A percentile compares a stretch with the other conserved stretches of the same genome.
Conservation (phyloP, 2,888 invertebrate species). For the Pterostichus madidus region DNA sequence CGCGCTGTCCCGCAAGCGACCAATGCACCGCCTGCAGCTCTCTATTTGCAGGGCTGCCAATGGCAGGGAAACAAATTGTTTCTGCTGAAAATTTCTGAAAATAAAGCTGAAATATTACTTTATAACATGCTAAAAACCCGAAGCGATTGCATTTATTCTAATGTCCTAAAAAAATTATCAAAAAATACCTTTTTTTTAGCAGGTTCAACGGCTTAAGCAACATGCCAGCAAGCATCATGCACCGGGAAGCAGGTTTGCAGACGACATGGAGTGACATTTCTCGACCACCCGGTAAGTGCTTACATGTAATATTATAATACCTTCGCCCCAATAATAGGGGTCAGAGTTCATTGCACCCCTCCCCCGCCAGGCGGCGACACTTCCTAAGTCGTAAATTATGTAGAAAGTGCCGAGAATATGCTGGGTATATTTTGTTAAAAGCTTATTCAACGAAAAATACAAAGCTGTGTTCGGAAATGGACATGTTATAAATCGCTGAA, state of each 20-base stretch:
- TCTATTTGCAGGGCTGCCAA: too few relatives aligned
- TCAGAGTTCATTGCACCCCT: slow-evolving; percentile 38
- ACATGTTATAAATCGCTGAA: slow-evolving; percentile 37
- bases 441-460: slow-evolving; percentile 16
- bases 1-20: too few relatives aligned
- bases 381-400: slow-evolving; percentile 14
- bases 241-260: neutral
- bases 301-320: too few relatives aligned
- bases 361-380: neutral
- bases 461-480: slow-evolving; percentile 30
- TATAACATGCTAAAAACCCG: too few relatives aligned
- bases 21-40: too few relatives aligned
- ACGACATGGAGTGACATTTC: slow-evolving; percentile 7
- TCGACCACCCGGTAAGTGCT: slow-evolving; percentile 46
- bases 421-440: slow-evolving; percentile 24
- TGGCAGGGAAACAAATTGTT: too few relatives aligned
- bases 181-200: too few relatives aligned
- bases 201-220: too few relatives aligned
- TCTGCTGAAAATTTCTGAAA: too few relatives aligned
- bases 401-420: slow-evolving; percentile 27
- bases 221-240: slow-evolving; percentile 4
- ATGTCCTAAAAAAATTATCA: too few relatives aligned
- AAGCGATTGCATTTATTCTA: too few relatives aligned
- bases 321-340: slow-evolving; percentile 36
- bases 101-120: too few relatives aligned